Evolutionary conservation across 2,888 invertebrate genomes (phyloP), one percentile per base, ranked within the genome.

Genomic region (Lasioglossum malachurum): DNA sequence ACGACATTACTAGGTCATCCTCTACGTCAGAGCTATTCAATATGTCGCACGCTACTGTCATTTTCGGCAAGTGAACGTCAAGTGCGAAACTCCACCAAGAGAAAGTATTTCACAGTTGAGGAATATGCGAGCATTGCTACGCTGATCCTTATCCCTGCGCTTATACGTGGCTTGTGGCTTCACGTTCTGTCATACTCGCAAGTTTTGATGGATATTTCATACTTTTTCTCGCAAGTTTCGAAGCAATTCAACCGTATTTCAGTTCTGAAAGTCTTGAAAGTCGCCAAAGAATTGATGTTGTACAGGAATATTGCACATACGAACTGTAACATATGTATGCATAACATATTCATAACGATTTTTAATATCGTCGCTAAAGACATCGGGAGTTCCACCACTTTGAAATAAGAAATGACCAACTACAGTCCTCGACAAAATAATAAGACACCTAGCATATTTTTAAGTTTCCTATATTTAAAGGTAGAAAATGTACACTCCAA

Each of bases 91-190:
- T 57, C n/a, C 57, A 12, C 1, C 57, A 4, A n/a, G n/a, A 12
- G 57, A 57, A 57, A 57, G n/a, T n/a, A 57, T n/a, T 57, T n/a
- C 57, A n/a, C n/a, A 57, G 57, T 57, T n/a, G 57, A 57, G 57
- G n/a, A 57, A 57, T n/a, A 57, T 27, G 57, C n/a, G n/a, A 57
- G 57, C 57, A 57, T n/a, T 12, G 57, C n/a, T 12, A n/a, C 57
- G n/a, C 57, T 57, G 57, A 57, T 57, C 57, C n/a, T 57, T 57
- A 57, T 57, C 57, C 57, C n/a, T 57, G 57, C 57, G 23, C 57
- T 57, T 57, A 57, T 57, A 57, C 57, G n/a, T 57, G 57, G 57
- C 57, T 57, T 4, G n/a, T 57, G 57, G 57, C 57, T n/a, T 57
- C 23, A 0, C 57, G 57, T 57, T 57, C 57, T 57, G 57, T 57